Evolutionary conservation across 2,113 vertebrate genomes (phyloP).

Genomic region (Equus przewalskii): DNA sequence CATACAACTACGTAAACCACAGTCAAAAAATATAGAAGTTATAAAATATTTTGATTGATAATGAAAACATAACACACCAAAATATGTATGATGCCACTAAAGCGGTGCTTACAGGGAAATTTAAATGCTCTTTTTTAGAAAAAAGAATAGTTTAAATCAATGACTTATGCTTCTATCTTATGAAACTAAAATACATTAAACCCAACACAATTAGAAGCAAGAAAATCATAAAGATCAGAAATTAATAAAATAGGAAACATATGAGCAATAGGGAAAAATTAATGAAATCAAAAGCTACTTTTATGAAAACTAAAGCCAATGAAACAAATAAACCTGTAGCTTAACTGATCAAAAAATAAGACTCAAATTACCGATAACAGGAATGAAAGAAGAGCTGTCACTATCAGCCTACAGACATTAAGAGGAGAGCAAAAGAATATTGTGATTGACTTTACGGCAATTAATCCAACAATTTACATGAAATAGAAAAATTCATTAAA

Average conservation of each 20-base stretch:
- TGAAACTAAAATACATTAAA: not conserved
- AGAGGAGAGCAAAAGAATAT: not conserved
- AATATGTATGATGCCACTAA: not conserved
- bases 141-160: not conserved
- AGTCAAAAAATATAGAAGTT: not conserved
- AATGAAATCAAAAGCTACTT: not conserved
- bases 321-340: constrained; percentile 1
- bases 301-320: not conserved
- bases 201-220: not conserved
- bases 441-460: not conserved
- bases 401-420: not conserved
- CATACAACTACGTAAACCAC: not conserved
- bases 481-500: no score
- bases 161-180: not conserved
- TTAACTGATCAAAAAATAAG: not conserved
- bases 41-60: not conserved
- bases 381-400: not conserved
- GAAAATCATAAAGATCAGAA: not conserved
- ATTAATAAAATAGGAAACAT: constrained; percentile 22
- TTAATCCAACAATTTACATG: not conserved
- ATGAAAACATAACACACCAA: not conserved
- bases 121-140: not conserved
- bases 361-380: not conserved
- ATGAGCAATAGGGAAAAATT: not conserved
- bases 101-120: not conserved